Base-by-base conservation (phyloP, 2,888 invertebrate species). In the Achlya flavicornis region DNA sequence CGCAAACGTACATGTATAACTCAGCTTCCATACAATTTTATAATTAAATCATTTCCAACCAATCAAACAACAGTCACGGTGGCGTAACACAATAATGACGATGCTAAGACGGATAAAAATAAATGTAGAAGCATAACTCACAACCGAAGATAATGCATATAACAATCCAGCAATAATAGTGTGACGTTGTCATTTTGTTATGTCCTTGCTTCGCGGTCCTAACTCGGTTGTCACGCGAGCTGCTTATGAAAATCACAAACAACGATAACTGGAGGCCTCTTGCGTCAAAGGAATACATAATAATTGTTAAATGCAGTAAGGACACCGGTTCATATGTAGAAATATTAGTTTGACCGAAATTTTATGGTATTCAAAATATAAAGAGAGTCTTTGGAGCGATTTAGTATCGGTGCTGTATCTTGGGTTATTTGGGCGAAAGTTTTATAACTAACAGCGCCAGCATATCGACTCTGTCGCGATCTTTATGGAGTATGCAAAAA, bases 241-340 rank as follows among this genome's bases (percentile, higher is more conserved):
- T 64, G 68, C 65, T 72, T 71, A 77, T 76, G 75, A 71, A 65
- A 68, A 74, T 65, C 59, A 71, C 76, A 77, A 78, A 78, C 66
- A 79, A 19, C 62, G 76, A 77, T 66, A 79, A 19, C 62, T 61
- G 64, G 57, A 63, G 65, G 61, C 62, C 58, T 46, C 48, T 72
- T 71, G 66, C 73, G 66, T 70, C 67, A 70, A 43, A 65, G 57
- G 32, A 41, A 41, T 38, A 35, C 19, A 33, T 14, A 58, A 35
- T 38, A 58, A 35, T 16, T 48, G 57, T 63, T 63, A 63, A 63
- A 58, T 63, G 58, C 19, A 35, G 46, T 63, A 63, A 63, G 63
- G 63, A 63, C 63, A 32, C 14, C 12, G 53, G 53, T 53, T 53
- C 3, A 53, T 53, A 53, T 53, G 53, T 59, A 59, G n/a, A 38